These are phyloP conservation scores for Campaea margaritaria DNA, from an alignment of 2,888 invertebrate genomes.

Conservation along the genomic window DNA sequence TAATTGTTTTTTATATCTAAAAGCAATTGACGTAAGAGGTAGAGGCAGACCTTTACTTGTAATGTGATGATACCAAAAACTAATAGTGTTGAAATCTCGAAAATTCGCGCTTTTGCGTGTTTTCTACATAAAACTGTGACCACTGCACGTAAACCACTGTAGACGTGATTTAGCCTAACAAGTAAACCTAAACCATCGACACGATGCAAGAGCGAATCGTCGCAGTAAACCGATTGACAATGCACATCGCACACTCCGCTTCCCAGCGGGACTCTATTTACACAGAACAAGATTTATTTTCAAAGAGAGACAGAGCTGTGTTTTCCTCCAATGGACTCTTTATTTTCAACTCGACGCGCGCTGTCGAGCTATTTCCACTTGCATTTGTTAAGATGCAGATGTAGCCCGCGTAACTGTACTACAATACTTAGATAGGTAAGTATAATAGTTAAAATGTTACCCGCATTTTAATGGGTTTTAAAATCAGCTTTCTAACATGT, in stretches of 20 bases:
- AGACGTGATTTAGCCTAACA: background rate
- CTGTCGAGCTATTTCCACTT: conserved; percentile 37
- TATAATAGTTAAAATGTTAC: too few species aligned
- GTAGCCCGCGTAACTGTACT: background rate
- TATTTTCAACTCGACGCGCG: conserved; percentile 34
- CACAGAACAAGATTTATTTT: conserved; percentile 47
- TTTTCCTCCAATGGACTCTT: conserved; percentile 25
- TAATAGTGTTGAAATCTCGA: too few species aligned
- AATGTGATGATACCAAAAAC: too few species aligned
- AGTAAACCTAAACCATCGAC: conserved; percentile 26
- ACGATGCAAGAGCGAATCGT: conserved; percentile 40
- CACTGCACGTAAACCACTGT: too few species aligned
- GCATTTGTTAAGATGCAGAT: conserved; percentile 36
- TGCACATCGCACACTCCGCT: conserved; percentile 43
- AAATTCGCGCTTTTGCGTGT: too few species aligned
- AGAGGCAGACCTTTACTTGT: too few species aligned
- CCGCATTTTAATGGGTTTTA: too few species aligned
- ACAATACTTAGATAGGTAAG: too few species aligned
- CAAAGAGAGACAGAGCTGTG: conserved; percentile 24
- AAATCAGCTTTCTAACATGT: background rate
- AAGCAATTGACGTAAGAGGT: too few species aligned
- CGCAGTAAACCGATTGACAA: conserved; percentile 42
- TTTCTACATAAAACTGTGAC: too few species aligned
- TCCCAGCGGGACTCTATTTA: conserved; percentile 45
- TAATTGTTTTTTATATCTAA: too few species aligned